These are phyloP conservation scores for Mormyrus proboscirostris DNA, from an alignment of 2,797 vertebrate species.

Conservation along the genomic window DNA sequence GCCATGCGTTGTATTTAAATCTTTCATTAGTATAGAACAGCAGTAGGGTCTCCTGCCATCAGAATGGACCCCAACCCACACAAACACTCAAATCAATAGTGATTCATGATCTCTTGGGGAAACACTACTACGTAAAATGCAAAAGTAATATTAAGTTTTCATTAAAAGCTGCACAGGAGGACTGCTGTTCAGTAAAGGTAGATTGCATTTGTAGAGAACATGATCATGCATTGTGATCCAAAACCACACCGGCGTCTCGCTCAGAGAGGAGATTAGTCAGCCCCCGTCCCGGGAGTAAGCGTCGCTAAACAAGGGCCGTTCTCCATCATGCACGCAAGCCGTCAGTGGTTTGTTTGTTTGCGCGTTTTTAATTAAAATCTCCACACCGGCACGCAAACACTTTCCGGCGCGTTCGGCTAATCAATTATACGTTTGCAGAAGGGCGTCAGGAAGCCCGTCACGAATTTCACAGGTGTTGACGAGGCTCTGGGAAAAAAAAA, in stretches of 20 bases:
- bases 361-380: conserved; percentile 50
- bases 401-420: conserved; percentile 39
- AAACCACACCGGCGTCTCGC: not conserved
- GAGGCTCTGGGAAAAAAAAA: conserved; percentile 24
- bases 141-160: not conserved
- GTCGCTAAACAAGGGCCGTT: not conserved
- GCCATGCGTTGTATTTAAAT: not conserved
- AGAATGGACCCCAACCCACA: not conserved
- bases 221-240: not conserved
- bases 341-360: conserved; percentile 46
- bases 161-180: not conserved
- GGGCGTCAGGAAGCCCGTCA: conserved; percentile 22
- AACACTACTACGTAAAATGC: not conserved
- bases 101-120: not conserved
- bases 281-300: not conserved
- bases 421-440: conserved; percentile 53
- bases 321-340: conserved; percentile 25
- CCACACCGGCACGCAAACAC: conserved; percentile 44
- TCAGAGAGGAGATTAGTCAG: not conserved
- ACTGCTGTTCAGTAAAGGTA: not conserved
- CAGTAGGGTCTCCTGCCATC: not conserved
- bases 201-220: not conserved
- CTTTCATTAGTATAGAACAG: not conserved
- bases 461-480: conserved; percentile 47
- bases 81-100: not conserved